Evolutionary conservation across 2,797 vertebrate species (phyloP), one percentile per base, ranked within the genome.

Genomic region (Darevskia mixta): DNA sequence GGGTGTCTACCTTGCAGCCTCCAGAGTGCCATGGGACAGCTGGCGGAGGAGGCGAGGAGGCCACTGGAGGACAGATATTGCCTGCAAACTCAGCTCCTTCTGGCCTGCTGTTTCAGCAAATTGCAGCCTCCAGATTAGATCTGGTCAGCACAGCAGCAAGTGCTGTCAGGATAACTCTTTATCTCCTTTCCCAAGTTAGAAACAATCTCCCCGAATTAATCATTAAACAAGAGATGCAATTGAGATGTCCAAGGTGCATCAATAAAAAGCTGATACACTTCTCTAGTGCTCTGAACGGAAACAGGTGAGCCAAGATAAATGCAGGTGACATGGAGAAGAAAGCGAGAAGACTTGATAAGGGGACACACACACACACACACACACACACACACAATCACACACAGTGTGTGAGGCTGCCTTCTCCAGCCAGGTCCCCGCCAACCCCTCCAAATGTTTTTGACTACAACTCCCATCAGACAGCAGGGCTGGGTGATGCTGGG

Each of bases 231-330:
- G 27, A 85, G 83, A 41, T 13, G 41, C 43, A 55, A 85, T 81
- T 49, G 29, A 81, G 88, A 86, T 76, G 41, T 89, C 83, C 75
- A 85, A 89, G 71, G 69, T 89, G 55, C 77, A 8, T 43, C 76
- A 23, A 76, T 85, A 76, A 89, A 89, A 67, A 2, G 32, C 58
- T 41, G 25, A 73, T 82, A 13, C 49, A 55, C 49, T 55, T 55
- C 49, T 55, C 13, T 13, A 1, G 49, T 29, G 32, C 15, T 41
- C 3, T 10, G 20, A 49, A 49, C 23, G 9, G 8, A 79, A 45
- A 67, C 23, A 61, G 29, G 2, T 43, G 38, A 64, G 29, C 9
- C 5, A 20, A 27, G 3, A 72, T 23, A 38, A 29, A 41, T 3
- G 17, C 32, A 27, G 3, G 27, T 2, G 5, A 38, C 35, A 25